phyloP scores from a whole-genome alignment of 2,797 vertebrate species.

The Fistularia commersonii region DNA sequence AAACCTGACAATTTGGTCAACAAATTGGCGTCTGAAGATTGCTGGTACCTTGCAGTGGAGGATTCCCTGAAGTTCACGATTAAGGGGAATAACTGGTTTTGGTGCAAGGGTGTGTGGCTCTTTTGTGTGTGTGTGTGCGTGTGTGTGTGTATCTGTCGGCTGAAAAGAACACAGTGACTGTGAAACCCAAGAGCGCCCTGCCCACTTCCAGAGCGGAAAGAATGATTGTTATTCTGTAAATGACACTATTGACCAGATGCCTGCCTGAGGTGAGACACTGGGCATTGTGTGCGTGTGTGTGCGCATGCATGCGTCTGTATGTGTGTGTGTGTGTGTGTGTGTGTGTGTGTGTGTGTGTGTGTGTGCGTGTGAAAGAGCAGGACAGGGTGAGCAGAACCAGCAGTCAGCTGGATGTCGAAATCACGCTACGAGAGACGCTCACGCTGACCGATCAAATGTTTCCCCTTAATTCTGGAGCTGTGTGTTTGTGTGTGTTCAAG shows the following conservation, averaged over 20 bases:
- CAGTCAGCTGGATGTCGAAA: conserved; percentile 20
- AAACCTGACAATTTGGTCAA: conserved; percentile 50
- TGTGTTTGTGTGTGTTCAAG: conserved; percentile 6
- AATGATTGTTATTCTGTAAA: conserved; percentile 69
- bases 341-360: conserved; percentile 8
- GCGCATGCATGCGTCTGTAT: conserved; percentile 13
- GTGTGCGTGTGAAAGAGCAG: conserved; percentile 1
- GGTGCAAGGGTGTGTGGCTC: conserved; percentile 29
- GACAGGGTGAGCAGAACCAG: conserved; percentile 1
- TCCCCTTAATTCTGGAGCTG: conserved; percentile 1
- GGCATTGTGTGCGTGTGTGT: conserved; percentile 36
- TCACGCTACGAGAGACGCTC: conserved; percentile 25
- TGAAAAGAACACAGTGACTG: conserved; percentile 60
- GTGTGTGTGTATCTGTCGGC: conserved; percentile 46
- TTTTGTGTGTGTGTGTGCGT: conserved; percentile 14
- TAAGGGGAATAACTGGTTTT: conserved; percentile 34
- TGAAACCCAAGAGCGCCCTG: conserved; percentile 61
- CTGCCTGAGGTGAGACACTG: conserved; percentile 61
- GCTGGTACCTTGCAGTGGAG: conserved; percentile 14
- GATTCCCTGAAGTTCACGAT: conserved; percentile 48
- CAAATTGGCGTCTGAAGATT: conserved; percentile 35
- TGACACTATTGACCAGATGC: conserved; percentile 62
- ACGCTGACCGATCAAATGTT: conserved; percentile 12
- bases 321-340: conserved; percentile 17
- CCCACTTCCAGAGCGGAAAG: conserved; percentile 75